Conservation (phyloP, 2,797 vertebrate genomes). For the Oreortyx pictus region DNA sequence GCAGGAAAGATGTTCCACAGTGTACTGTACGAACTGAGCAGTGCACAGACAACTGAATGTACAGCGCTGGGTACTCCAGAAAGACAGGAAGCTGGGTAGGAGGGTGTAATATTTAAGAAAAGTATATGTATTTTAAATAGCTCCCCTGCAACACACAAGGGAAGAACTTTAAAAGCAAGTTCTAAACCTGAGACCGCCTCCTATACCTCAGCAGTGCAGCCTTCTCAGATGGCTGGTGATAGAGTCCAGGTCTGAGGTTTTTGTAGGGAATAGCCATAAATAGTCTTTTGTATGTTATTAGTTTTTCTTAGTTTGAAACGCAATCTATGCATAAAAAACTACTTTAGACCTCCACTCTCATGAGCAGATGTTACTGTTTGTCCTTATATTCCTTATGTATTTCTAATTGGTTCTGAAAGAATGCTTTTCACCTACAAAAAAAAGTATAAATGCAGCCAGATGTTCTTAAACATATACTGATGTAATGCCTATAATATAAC, state of each 20-base stretch:
- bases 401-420: not conserved
- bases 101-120: too few relatives aligned
- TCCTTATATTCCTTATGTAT: not conserved
- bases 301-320: slow-evolving; percentile 38
- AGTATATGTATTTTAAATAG: too few relatives aligned
- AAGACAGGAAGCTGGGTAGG: not conserved
- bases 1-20: not conserved
- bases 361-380: not conserved
- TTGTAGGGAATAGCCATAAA: not conserved
- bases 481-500: not conserved
- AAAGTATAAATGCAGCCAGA: not conserved
- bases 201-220: not conserved
- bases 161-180: not conserved
- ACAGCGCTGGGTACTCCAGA: not conserved
- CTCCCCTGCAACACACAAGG: not conserved
- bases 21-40: not conserved
- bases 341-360: not conserved
- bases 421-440: not conserved
- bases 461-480: not conserved
- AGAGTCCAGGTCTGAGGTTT: not conserved
- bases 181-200: not conserved
- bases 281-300: not conserved
- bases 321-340: slow-evolving; percentile 7
- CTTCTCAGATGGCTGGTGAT: not conserved
- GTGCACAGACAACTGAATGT: not conserved